phyloP scores from a whole-genome alignment of 2,113 vertebrate genomes.

The Amphiprion ocellaris region DNA sequence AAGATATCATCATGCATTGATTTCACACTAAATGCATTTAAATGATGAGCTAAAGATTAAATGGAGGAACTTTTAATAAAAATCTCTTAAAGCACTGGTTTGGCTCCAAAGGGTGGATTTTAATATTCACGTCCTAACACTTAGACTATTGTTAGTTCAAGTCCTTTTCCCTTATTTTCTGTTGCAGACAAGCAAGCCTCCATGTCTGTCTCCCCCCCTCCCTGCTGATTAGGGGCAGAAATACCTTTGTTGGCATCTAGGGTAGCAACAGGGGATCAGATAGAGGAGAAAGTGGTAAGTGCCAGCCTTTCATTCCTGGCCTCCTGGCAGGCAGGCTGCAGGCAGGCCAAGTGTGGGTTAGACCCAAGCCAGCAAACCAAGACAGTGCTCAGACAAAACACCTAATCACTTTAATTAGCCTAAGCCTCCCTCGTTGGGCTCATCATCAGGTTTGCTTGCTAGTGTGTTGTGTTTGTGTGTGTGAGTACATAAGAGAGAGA shows the following conservation, averaged over 20 bases:
- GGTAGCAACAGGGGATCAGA: slow-evolving; percentile 73
- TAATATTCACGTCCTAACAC: background rate
- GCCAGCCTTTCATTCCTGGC: slow-evolving; percentile 60
- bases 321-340: slow-evolving; percentile 40
- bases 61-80: background rate
- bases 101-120: background rate
- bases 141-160: slow-evolving; percentile 12
- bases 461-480: slow-evolving; percentile 5
- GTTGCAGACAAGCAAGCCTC: background rate
- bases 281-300: slow-evolving; percentile 57
- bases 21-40: background rate
- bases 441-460: slow-evolving; percentile 16
- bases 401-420: slow-evolving; percentile 66
- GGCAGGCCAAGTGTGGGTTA: slow-evolving; percentile 26
- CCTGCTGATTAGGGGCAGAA: slow-evolving; percentile 53
- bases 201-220: slow-evolving; percentile 26
- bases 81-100: background rate
- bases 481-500: background rate
- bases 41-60: background rate
- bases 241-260: slow-evolving; percentile 66
- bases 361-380: slow-evolving; percentile 54
- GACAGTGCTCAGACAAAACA: slow-evolving; percentile 65
- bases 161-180: background rate
- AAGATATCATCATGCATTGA: background rate
- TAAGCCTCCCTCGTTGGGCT: slow-evolving; percentile 45